phyloP scores from a whole-genome alignment of 2,113 vertebrate species.

The Menura novaehollandiae region DNA sequence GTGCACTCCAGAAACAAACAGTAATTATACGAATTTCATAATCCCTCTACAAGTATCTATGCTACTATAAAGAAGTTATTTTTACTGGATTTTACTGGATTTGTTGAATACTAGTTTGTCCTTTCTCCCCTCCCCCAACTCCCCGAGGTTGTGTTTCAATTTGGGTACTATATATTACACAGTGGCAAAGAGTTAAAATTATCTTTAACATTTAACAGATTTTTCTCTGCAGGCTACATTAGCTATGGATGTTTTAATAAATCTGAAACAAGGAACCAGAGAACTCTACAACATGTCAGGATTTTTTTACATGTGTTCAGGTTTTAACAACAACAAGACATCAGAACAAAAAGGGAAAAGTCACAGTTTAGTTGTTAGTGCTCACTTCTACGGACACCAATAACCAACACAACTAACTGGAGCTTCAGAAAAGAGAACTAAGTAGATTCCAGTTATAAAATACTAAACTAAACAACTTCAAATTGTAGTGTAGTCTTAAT shows the following conservation, averaged over 20 bases:
- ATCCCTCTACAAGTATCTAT: neutral
- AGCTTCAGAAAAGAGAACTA: neutral
- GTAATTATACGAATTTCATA: neutral
- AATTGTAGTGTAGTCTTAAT: neutral
- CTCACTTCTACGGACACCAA: neutral
- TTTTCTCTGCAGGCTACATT: neutral
- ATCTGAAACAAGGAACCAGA: neutral
- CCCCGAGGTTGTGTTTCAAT: neutral
- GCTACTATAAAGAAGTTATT: neutral
- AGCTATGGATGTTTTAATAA: neutral
- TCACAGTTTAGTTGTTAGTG: neutral
- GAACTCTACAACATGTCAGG: neutral
- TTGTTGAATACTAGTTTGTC: neutral
- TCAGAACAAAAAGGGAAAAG: neutral
- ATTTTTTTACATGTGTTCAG: neutral
- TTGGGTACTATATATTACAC: neutral
- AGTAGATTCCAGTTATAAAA: neutral
- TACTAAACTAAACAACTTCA: neutral
- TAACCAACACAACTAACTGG: neutral
- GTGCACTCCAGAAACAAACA: neutral
- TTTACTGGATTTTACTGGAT: neutral
- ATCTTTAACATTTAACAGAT: neutral
- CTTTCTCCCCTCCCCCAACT: rapidly evolving
- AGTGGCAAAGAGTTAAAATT: neutral
- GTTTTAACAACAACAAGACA: neutral